Conservation (phyloP, 2,888 invertebrate genomes). For the Mechanitis mazaeus region DNA sequence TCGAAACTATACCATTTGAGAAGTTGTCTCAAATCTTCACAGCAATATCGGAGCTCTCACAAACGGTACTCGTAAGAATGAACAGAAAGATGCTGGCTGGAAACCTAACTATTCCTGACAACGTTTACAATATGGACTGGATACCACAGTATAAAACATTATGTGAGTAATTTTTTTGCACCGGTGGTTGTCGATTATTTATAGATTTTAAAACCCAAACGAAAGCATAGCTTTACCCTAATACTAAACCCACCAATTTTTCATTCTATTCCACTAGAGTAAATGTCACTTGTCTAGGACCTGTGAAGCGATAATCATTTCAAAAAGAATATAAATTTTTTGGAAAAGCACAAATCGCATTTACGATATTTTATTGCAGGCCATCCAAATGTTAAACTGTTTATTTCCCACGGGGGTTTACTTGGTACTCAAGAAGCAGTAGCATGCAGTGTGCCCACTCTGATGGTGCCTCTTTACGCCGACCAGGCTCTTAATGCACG, state of each 20-base stretch:
- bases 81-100: constrained; percentile 61
- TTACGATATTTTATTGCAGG: constrained; percentile 40
- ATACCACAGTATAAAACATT: constrained; percentile 74
- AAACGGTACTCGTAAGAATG: constrained; percentile 76
- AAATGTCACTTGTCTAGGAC: too few species aligned
- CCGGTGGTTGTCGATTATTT: too few species aligned
- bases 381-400: constrained; percentile 74
- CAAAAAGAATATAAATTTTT: background rate
- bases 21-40: constrained; percentile 66
- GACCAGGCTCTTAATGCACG: constrained; percentile 73
- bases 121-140: constrained; percentile 71
- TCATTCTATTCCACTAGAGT: too few species aligned
- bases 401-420: constrained; percentile 79
- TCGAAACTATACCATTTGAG: constrained; percentile 70
- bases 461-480: constrained; percentile 74
- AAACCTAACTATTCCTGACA: constrained; percentile 67
- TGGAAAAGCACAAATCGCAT: background rate
- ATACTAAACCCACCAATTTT: too few species aligned
- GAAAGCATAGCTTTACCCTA: too few species aligned
- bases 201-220: too few species aligned
- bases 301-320: too few species aligned
- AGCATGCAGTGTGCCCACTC: constrained; percentile 73
- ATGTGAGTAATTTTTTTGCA: constrained; percentile 52
- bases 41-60: constrained; percentile 69
- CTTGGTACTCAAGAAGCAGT: constrained; percentile 78